Evolutionary conservation across 2,888 invertebrate genomes (phyloP).

Genomic region (Seladonia tumulorum): DNA sequence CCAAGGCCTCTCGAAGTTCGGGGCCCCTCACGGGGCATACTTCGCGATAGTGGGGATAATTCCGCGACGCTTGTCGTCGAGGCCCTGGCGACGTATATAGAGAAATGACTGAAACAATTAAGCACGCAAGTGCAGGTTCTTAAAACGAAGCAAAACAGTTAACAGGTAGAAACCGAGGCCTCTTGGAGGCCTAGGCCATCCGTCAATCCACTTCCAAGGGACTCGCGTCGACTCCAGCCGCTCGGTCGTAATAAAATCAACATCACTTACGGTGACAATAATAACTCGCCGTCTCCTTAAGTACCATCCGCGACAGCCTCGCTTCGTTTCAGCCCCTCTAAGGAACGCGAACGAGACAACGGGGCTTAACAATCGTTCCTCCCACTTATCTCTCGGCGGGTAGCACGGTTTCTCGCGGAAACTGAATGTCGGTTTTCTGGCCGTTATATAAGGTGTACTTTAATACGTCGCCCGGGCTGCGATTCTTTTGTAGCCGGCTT

Average conservation of each 20-base stretch:
- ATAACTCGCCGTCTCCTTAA: constrained; percentile 12
- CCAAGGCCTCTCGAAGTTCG: too few relatives aligned
- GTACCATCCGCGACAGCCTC: constrained; percentile 10
- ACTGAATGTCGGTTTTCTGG: constrained; percentile 38
- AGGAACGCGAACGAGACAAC: constrained; percentile 23
- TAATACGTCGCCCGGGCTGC: constrained; percentile 43
- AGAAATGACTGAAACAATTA: neutral
- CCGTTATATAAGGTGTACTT: constrained; percentile 53
- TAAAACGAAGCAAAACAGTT: neutral
- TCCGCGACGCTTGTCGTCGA: too few relatives aligned
- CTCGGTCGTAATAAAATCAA: constrained; percentile 4
- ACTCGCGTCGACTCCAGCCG: neutral
- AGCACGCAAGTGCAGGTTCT: neutral
- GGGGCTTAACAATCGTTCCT: constrained; percentile 16
- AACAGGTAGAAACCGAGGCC: neutral
- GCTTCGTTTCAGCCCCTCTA: constrained; percentile 2
- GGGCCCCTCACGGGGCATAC: too few relatives aligned
- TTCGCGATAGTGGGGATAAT: too few relatives aligned
- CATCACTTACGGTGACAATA: constrained; percentile 10
- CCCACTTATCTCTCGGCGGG: constrained; percentile 30
- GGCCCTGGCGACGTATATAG: too few relatives aligned
- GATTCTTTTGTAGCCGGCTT: constrained; percentile 68
- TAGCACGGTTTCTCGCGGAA: constrained; percentile 46
- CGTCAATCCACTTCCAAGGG: neutral
- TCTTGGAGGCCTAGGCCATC: neutral